Conservation (phyloP, 2,888 invertebrate genomes). For the Mactromeris polynyma region DNA sequence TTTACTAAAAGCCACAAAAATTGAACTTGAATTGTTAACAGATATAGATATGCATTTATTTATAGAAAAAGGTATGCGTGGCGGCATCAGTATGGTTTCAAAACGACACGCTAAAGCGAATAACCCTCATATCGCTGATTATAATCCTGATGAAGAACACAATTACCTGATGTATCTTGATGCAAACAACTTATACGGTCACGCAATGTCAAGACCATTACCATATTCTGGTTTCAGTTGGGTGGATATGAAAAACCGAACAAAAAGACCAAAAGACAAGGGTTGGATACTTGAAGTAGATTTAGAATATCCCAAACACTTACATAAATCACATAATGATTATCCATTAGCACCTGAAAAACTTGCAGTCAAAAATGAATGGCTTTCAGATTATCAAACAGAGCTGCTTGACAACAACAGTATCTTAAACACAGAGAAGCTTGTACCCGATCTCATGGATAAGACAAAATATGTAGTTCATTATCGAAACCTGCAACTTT, state of each 20-base stretch:
- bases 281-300: background rate
- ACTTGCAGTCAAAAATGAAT: slow-evolving; percentile 10
- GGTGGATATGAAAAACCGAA: background rate
- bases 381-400: slow-evolving; percentile 17
- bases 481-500: slow-evolving; percentile 71
- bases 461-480: slow-evolving; percentile 82
- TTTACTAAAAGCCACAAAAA: slow-evolving; percentile 66
- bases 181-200: slow-evolving; percentile 64
- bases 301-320: slow-evolving; percentile 13
- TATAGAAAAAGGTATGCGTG: slow-evolving; percentile 69
- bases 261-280: background rate
- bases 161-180: slow-evolving; percentile 52
- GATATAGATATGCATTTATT: slow-evolving; percentile 79
- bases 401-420: background rate
- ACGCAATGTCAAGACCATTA: slow-evolving; percentile 59
- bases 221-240: slow-evolving; percentile 62
- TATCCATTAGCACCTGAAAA: slow-evolving; percentile 25
- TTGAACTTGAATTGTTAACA: slow-evolving; percentile 76
- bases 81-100: slow-evolving; percentile 70
- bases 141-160: slow-evolving; percentile 37
- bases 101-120: slow-evolving; percentile 79
- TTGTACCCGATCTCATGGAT: slow-evolving; percentile 71
- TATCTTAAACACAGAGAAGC: slow-evolving; percentile 29
- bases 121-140: slow-evolving; percentile 70
- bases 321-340: slow-evolving; percentile 44